These are phyloP conservation scores for Cheilosia scutellata DNA, from an alignment of 2,888 invertebrate species.

Conservation along the genomic window DNA sequence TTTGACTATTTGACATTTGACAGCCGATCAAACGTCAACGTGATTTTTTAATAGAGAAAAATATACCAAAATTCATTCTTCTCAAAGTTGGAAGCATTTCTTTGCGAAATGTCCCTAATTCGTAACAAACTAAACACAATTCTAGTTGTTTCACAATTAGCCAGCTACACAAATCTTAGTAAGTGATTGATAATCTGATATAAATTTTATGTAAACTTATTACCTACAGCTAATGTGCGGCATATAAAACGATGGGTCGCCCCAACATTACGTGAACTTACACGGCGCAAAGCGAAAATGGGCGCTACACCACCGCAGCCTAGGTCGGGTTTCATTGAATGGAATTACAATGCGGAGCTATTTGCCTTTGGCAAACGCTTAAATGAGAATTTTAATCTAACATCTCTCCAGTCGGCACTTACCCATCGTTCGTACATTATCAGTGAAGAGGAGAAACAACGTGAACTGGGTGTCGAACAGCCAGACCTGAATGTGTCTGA, in stretches of 20 bases:
- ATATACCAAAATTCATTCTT: neutral
- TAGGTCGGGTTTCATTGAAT: constrained; percentile 89
- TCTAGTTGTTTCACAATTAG: constrained; percentile 40
- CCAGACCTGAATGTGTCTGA: constrained; percentile 86
- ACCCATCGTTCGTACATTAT: constrained; percentile 91
- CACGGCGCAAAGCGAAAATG: constrained; percentile 86
- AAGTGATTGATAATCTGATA: neutral
- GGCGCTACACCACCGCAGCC: constrained; percentile 85
- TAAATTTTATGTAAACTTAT: neutral
- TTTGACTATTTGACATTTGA: neutral
- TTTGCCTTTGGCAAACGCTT: constrained; percentile 94
- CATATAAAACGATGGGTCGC: constrained; percentile 87
- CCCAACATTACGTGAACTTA: constrained; percentile 88
- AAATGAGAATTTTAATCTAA: constrained; percentile 91
- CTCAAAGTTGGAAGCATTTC: neutral
- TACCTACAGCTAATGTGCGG: constrained; percentile 72
- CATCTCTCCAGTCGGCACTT: constrained; percentile 90
- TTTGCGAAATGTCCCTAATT: constrained; percentile 52
- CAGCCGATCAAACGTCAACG: constrained; percentile 41
- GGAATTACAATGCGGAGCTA: constrained; percentile 95
- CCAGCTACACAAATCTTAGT: constrained; percentile 44
- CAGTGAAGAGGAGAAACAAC: constrained; percentile 88
- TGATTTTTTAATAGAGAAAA: constrained; percentile 21
- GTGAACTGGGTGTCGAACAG: constrained; percentile 88
- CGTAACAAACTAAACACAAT: constrained; percentile 55